phyloP scores from a whole-genome alignment of 2,113 vertebrate genomes.

The Microcebus jonahi region DNA sequence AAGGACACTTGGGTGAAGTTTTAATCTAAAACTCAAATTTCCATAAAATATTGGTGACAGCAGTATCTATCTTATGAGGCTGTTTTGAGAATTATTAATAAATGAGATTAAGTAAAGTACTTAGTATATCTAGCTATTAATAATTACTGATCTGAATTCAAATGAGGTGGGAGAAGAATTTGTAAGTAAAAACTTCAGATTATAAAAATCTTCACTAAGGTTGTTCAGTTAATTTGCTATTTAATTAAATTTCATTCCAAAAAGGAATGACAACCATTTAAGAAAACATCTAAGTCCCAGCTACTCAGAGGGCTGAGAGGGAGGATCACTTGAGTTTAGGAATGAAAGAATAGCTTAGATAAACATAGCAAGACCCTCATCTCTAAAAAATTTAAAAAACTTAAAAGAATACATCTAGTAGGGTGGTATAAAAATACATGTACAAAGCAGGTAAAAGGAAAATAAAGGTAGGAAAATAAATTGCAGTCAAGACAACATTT shows the following conservation, averaged over 20 bases:
- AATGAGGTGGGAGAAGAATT: not conserved
- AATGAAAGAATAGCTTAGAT: not conserved
- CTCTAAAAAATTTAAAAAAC: not conserved
- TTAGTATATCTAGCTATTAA: not conserved
- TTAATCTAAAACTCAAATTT: not conserved
- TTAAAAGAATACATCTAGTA: not conserved
- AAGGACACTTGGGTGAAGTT: not conserved
- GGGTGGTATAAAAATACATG: not conserved
- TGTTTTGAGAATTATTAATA: not conserved
- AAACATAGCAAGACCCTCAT: not conserved
- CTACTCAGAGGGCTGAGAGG: not conserved
- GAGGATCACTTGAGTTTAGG: not conserved
- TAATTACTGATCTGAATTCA: not conserved
- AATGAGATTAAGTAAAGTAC: not conserved
- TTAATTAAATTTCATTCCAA: constrained; percentile 6
- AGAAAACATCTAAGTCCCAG: not conserved
- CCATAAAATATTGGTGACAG: not conserved
- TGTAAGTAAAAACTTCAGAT: not conserved
- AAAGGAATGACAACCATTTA: not conserved
- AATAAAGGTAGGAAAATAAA: not conserved
- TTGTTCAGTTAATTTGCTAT: not conserved
- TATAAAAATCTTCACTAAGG: not conserved
- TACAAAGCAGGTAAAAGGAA: constrained; percentile 34
- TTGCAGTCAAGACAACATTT: not conserved
- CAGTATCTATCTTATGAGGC: not conserved